Base-by-base conservation (phyloP, 1,140 invertebrate genomes). In the Hermatobates lingyangjiaoensis region DNA sequence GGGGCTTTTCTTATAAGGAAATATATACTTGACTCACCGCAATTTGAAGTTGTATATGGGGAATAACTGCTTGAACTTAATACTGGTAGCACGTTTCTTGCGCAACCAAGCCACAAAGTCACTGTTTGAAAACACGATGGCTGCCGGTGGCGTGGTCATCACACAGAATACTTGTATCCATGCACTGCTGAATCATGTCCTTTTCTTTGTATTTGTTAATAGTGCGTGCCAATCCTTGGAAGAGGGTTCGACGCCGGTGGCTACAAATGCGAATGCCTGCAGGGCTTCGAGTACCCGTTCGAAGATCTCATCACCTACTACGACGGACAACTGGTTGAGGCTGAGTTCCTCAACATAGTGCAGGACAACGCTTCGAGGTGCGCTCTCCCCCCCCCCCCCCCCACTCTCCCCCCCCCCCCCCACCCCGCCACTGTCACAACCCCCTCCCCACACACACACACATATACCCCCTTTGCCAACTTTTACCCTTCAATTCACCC, bases 181-280 rank as follows among this genome's bases (percentile, higher is more conserved):
- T n/a, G n/a, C n/a, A n/a, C n/a, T n/a, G n/a, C n/a, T n/a, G n/a
- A n/a, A n/a, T n/a, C n/a, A 42, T 42, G 5, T 10, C 5, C 14
- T 4, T 42, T 42, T 7, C 7, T 40, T 50, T 27, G 15, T 39
- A 24, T 21, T 51, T 34, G 21, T 21, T 75, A 75, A 27, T 68
- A 95, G 89, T 98, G 93, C 66, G 86, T 94, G 21, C 89, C 91
- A 14, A 85, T 96, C 54, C 75, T 86, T 57, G 90, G 91, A 15
- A 75, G 89, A 64, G 86, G 87, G 44, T 94, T 88, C 65, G 81
- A 90, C 56, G 78, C 79, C 14, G 92, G 92, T 47, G 89, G 89
- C n/a, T 98, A 98, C 69, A 97, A 98, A 69, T 98, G 94, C 67
- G 91, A 96, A 65, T 98, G 93, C 63, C 79, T 87, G 48, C 92